Evolutionary conservation across 2,797 vertebrate species (phyloP).

Genomic region (Thripadectes ignobilis): DNA sequence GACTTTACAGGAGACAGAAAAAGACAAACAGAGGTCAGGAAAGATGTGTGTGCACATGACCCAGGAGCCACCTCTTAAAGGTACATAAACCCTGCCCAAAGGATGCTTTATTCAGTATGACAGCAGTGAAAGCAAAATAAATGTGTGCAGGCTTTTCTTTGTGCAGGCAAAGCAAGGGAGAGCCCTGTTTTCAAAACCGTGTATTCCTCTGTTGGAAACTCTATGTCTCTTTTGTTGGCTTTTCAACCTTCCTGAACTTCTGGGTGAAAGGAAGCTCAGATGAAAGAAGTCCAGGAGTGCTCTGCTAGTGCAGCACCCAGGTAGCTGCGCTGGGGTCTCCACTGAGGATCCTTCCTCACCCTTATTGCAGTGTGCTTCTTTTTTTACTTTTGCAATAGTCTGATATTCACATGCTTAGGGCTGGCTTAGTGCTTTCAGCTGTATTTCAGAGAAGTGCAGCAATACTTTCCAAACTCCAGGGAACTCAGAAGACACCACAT

Average conservation of each 20-base stretch:
- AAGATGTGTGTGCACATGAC: fast-evolving
- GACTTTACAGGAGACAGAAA: background rate
- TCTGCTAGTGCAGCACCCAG: fast-evolving
- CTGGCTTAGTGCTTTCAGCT: background rate
- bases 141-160: background rate
- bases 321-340: fast-evolving
- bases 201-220: background rate
- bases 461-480: background rate
- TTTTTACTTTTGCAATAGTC: background rate
- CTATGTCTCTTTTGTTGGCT: fast-evolving
- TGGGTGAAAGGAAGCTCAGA: background rate
- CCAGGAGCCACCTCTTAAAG: background rate
- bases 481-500: background rate
- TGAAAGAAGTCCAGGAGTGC: background rate
- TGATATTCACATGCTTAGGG: background rate
- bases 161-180: background rate
- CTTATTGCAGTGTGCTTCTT: background rate
- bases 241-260: background rate
- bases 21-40: background rate
- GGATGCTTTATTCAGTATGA: background rate
- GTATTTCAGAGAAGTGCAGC: background rate
- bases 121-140: background rate
- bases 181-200: background rate
- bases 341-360: background rate
- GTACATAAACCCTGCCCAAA: background rate